A percentile compares a stretch with the other conserved stretches of the same genome.
phyloP scores from a whole-genome alignment of 2,888 invertebrate genomes.

The Cheiracanthium punctorium region DNA sequence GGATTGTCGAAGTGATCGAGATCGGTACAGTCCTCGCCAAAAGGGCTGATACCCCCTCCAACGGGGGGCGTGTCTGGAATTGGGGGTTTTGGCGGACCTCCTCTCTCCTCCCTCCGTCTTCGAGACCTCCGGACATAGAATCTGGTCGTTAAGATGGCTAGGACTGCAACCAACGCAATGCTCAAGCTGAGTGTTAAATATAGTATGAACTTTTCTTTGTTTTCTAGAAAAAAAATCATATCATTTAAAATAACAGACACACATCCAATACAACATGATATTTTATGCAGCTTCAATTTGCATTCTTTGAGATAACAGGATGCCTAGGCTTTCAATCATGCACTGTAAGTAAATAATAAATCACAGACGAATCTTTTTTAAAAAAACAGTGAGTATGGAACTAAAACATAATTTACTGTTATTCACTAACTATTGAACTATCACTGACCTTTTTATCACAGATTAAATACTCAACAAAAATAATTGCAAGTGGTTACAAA shows the following conservation, averaged over 20 bases:
- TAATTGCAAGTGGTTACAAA: too few relatives aligned
- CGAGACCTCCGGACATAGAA: conserved; percentile 66
- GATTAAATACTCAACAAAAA: too few relatives aligned
- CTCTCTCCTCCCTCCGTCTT: conserved; percentile 6
- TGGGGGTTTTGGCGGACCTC: conserved; percentile 71
- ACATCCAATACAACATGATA: too few relatives aligned
- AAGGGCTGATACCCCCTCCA: conserved; percentile 80
- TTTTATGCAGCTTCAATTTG: too few relatives aligned
- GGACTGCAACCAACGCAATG: conserved; percentile 62
- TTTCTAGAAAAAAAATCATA: conserved; percentile 78
- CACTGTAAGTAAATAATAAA: too few relatives aligned
- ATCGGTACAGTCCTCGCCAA: conserved; percentile 91
- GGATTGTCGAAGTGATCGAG: conserved; percentile 83
- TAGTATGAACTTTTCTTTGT: conserved; percentile 87
- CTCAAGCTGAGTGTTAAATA: conserved; percentile 79
- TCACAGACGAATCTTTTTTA: too few relatives aligned
- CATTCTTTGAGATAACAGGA: too few relatives aligned
- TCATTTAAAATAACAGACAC: neutral
- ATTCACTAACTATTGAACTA: too few relatives aligned
- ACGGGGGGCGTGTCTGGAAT: conserved; percentile 81
- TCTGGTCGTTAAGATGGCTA: conserved; percentile 63
- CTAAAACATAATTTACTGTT: too few relatives aligned
- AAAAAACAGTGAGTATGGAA: too few relatives aligned
- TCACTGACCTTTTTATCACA: too few relatives aligned
- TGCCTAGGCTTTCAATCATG: too few relatives aligned